These are phyloP conservation scores for Brachionus paranguensis DNA, from an alignment of 1,140 invertebrate genomes.

Conservation along the genomic window DNA sequence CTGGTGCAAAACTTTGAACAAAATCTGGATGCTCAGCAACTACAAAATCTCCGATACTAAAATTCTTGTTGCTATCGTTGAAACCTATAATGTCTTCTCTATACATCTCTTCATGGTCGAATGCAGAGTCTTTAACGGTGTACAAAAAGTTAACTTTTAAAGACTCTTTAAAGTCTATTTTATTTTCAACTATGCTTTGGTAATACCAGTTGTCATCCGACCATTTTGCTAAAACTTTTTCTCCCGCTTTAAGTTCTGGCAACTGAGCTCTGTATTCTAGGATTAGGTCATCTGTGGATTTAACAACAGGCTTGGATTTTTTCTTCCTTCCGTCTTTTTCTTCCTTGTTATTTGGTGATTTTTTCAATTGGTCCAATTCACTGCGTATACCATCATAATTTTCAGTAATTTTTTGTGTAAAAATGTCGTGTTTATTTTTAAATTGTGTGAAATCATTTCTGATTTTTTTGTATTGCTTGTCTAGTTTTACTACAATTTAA, in stretches of 20 bases:
- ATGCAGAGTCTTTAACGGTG: neutral
- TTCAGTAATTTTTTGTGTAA: neutral
- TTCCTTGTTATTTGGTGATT: neutral
- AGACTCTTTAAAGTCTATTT: neutral
- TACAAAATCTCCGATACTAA: neutral
- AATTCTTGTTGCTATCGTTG: neutral
- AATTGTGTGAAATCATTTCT: neutral
- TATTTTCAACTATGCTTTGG: conserved; percentile 40
- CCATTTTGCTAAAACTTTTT: conserved; percentile 49
- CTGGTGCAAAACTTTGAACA: neutral
- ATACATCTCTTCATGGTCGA: neutral
- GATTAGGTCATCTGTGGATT: neutral
- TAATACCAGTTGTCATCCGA: conserved; percentile 51
- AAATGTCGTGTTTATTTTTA: neutral
- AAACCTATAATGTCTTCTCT: neutral
- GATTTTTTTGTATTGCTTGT: neutral
- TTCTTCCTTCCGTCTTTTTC: neutral
- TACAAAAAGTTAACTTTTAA: neutral
- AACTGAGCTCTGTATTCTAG: neutral
- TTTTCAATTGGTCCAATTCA: neutral
- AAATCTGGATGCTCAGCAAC: neutral
- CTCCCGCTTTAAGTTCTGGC: conserved; percentile 33
- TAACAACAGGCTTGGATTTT: too few species aligned
- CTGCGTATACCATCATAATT: neutral
- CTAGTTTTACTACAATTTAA: neutral